Evolutionary conservation across 2,888 invertebrate genomes (phyloP), one percentile per base, ranked within the genome.

Genomic region (Fragum sueziense): DNA sequence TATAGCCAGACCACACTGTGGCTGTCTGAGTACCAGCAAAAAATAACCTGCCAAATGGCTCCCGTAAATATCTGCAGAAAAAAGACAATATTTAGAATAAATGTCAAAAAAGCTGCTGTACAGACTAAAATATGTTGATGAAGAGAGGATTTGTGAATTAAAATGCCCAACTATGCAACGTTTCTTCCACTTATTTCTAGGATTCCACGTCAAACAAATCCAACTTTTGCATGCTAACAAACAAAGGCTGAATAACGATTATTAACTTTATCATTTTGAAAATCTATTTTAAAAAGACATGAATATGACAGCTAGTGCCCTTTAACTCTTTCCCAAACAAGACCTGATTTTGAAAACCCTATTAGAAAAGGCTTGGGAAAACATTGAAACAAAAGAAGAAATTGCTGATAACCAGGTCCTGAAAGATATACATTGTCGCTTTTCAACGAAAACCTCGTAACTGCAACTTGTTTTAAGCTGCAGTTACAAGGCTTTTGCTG

Each of bases 1-100:
- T 91, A 79, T 91, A 92, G 7, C 92, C 91, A 6, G 87, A 76
- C 91, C 91, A 91, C 2, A 81, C 34, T 0, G 90, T 90, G 25
- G 91, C 91, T 2, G 89, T 89, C 83, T 92, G 91, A 17, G 91
- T 91, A 9, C 91, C 91, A 57, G 91, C 92, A 83, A 91, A 91
- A 76, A 87, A 86, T 20, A 91, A 57, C 14, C 89, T 82, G 6
- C 90, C 91, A 9, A 90, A 74, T 4, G 93, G 92, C 47, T 89
- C 78, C 51, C 92, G 84, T 25, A 93, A 34, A 57, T 86, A 87
- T 62, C 92, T 92, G 80, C 25, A 67, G 22, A 6, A 41, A 41
- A 41, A 11, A 41, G 41, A 41, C 9, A 11, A 41, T 41, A 9
- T 41, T 41, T 11, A 41, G 9, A 41, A 17, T 41, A 11, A 11